Evolutionary conservation across 2,888 invertebrate genomes (phyloP).

Genomic region (Adela reaumurella): DNA sequence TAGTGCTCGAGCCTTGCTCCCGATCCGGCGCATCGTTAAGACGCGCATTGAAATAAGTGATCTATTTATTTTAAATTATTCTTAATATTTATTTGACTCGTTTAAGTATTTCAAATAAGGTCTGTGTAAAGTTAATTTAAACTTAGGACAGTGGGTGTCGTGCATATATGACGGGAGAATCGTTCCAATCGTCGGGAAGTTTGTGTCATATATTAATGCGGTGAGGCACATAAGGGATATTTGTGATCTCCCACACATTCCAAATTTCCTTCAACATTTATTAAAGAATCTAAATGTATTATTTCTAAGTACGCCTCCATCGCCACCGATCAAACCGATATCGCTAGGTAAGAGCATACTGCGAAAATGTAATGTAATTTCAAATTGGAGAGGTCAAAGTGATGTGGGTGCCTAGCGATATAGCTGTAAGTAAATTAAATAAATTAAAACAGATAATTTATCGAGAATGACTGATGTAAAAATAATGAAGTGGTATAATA

Average conservation of each 20-base stretch:
- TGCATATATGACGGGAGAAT: background rate
- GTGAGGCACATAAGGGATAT: no score
- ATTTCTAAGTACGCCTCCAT: background rate
- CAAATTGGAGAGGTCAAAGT: no score
- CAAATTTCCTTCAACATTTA: no score
- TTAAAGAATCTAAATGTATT: no score
- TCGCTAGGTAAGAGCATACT: background rate
- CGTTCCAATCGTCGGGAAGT: background rate
- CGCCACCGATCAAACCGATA: background rate
- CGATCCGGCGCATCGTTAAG: conserved; percentile 29
- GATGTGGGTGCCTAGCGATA: background rate
- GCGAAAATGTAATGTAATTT: no score
- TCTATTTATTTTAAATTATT: conserved; percentile 49
- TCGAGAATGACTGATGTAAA: conserved; percentile 51
- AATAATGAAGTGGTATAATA: conserved; percentile 40
- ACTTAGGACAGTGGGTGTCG: background rate
- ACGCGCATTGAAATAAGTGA: conserved; percentile 29
- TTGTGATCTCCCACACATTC: no score
- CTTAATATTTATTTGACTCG: conserved; percentile 38
- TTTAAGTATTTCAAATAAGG: conserved; percentile 40
- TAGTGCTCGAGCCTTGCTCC: conserved; percentile 22
- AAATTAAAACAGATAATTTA: conserved; percentile 17
- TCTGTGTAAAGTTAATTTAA: conserved; percentile 16
- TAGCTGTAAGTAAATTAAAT: background rate
- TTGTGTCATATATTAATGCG: no score